Base-by-base conservation (phyloP, 2,113 vertebrate species). In the Phylloscopus whistleri region DNA sequence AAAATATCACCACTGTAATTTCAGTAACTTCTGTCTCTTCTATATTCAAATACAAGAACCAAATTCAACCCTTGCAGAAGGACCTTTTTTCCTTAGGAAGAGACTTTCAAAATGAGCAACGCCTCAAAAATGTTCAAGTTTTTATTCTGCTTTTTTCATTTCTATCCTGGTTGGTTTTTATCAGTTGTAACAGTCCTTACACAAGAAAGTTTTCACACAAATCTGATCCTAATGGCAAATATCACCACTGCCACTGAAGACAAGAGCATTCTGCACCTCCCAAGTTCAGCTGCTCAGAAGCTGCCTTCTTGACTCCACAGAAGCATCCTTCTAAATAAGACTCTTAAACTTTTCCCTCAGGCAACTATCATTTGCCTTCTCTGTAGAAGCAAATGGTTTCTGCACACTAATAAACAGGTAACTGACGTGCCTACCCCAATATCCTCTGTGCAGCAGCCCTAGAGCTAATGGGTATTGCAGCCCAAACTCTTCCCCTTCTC, bases 11-110 rank as follows among this genome's bases (percentile, higher is more conserved):
- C 49, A 60, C 3, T 7, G 64, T 91, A 80, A 93, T 91, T 94
- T 97, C 89, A 85, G 84, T 87, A 93, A 70, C 67, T 83, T 79
- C 91, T 94, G 96, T 97, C 94, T 94, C 86, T 31, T 76, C 75
- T 90, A 15, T 88, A 94, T 91, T 95, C 91, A 97, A 97, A 95
- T 95, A 73, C 4, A 85, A 90, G 80, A 81, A 31, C 7, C 14
- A 70, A 89, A 81, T n/a, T 59, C 3, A 77, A 52, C 30, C 30
- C 30, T 80, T 67, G 39, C 33, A 84, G 55, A 92, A 73, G 31
- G 60, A 23, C 6, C 4, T 35, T 59, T 82, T 68, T 58, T 74
- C 18, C 27, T 72, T 79, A 73, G 72, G 87, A 93, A 91, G 7
- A 43, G 4, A 56, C 28, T 83, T 87, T 73, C 49, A 87, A 82